These are phyloP conservation scores for Pycnonotus jocosus DNA, from an alignment of 2,113 vertebrate species.

Conservation along the genomic window DNA sequence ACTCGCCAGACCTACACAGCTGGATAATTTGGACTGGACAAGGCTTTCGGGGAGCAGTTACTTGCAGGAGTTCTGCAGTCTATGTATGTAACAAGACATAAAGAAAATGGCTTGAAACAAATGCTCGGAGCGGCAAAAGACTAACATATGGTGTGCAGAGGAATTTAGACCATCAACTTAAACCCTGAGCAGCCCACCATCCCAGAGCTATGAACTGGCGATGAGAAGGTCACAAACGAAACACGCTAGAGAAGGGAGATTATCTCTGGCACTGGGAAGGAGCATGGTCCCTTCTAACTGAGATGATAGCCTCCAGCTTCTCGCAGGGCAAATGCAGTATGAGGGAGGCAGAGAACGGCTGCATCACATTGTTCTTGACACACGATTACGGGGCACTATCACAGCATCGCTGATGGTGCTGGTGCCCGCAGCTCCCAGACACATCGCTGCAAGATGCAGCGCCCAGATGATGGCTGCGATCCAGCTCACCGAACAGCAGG, in stretches of 20 bases:
- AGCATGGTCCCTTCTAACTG: neutral
- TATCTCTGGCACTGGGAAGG: fast-evolving
- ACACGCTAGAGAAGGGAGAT: neutral
- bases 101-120: neutral
- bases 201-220: neutral
- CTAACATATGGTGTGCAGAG: neutral
- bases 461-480: slow-evolving; percentile 21
- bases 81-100: neutral
- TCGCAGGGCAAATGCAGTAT: neutral
- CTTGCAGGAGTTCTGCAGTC: neutral
- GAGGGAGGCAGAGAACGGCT: neutral
- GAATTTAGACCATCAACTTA: neutral
- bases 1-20: neutral
- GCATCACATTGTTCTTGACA: neutral
- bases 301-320: neutral
- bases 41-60: neutral
- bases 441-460: neutral
- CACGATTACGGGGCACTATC: neutral
- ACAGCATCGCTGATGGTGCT: neutral
- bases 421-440: neutral
- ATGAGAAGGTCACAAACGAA: neutral
- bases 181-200: neutral
- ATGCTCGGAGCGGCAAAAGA: neutral
- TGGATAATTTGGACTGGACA: neutral
- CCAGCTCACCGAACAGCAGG: neutral